Conservation (phyloP, 2,888 invertebrate genomes). For the Luffia ferchaultella region DNA sequence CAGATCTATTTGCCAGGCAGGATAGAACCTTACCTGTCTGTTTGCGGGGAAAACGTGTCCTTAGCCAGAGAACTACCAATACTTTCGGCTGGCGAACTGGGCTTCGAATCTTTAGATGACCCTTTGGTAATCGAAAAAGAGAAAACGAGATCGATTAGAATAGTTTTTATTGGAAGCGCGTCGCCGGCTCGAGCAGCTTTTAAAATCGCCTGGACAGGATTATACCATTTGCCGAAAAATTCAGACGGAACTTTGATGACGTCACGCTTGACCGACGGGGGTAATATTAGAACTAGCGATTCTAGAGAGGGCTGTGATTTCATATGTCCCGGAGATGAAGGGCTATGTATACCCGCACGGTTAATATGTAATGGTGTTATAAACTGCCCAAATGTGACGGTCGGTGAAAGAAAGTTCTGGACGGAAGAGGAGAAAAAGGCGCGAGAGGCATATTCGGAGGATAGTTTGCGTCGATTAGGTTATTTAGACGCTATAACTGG, state of each 20-base stretch:
- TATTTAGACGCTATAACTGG: constrained; percentile 55
- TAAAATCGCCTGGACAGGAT: constrained; percentile 90
- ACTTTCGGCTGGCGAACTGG: constrained; percentile 79
- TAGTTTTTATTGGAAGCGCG: constrained; percentile 78
- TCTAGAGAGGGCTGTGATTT: constrained; percentile 77
- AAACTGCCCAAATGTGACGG: constrained; percentile 82
- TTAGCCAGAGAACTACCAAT: constrained; percentile 82
- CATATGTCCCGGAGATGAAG: constrained; percentile 84
- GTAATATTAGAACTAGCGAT: constrained; percentile 33
- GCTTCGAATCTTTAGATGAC: constrained; percentile 65
- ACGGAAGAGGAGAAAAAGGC: constrained; percentile 56
- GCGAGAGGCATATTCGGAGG: constrained; percentile 65
- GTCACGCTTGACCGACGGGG: constrained; percentile 74
- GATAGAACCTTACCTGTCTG: constrained; percentile 78
- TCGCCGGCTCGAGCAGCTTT: constrained; percentile 86
- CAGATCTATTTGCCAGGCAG: constrained; percentile 81
- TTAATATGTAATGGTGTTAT: constrained; percentile 88
- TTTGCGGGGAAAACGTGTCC: constrained; percentile 88
- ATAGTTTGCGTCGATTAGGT: constrained; percentile 67
- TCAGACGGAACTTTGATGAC: constrained; percentile 82
- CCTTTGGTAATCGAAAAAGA: constrained; percentile 66
- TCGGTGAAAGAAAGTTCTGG: constrained; percentile 55
- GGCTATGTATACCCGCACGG: constrained; percentile 83
- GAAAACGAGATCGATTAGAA: constrained; percentile 71
- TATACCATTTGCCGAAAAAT: constrained; percentile 86